These are phyloP conservation scores for Bucorvus abyssinicus DNA, from an alignment of 2,797 vertebrate species.

Conservation along the genomic window DNA sequence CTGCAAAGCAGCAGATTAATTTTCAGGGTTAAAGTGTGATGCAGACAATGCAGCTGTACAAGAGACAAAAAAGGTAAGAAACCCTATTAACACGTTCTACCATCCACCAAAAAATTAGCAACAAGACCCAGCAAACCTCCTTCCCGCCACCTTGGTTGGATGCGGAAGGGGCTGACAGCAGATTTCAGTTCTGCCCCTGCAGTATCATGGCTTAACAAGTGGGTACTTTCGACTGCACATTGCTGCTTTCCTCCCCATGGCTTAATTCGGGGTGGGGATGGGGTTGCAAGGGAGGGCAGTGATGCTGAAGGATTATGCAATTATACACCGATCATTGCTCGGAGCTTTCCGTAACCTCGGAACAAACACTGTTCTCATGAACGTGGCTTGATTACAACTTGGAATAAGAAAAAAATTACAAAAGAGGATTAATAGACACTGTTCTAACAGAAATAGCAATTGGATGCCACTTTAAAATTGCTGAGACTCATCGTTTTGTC, in stretches of 20 bases:
- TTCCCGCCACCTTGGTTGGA: background rate
- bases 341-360: background rate
- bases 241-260: background rate
- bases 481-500: background rate
- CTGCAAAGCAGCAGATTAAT: slow-evolving; percentile 38
- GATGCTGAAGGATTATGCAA: background rate
- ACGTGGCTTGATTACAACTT: background rate
- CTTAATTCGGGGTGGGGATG: fast-evolving
- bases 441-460: background rate
- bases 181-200: background rate
- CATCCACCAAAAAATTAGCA: fast-evolving
- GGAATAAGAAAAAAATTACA: background rate
- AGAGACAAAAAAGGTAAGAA: background rate
- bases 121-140: background rate
- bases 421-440: background rate
- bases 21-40: slow-evolving; percentile 38
- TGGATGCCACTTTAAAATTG: background rate
- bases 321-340: background rate
- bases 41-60: background rate
- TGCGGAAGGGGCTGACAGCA: background rate
- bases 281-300: background rate
- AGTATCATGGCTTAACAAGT: background rate
- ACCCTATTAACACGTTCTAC: background rate
- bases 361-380: background rate
- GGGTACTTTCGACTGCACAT: background rate